phyloP scores from a whole-genome alignment of 2,888 invertebrate species.

The Torymus tubicola region DNA sequence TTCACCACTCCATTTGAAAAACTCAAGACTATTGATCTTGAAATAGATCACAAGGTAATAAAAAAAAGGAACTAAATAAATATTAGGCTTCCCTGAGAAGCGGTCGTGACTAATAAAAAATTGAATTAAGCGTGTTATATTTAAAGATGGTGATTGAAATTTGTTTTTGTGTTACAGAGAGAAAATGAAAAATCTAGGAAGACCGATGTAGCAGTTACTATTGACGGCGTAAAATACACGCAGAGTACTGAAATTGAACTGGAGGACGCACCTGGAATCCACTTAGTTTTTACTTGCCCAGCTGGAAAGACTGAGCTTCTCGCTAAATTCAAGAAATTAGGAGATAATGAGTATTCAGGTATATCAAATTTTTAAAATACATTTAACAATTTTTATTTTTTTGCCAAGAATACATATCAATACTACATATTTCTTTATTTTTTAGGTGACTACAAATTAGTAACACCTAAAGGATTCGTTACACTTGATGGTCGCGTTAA shows the following conservation, averaged over 20 bases:
- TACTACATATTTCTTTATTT: constrained; percentile 25
- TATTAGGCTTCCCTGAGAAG: too few relatives aligned
- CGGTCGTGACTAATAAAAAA: too few relatives aligned
- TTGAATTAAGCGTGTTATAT: background rate
- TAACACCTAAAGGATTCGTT: constrained; percentile 75
- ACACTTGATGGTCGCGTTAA: constrained; percentile 77
- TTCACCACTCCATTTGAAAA: constrained; percentile 68
- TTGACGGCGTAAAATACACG: constrained; percentile 80
- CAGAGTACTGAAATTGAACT: constrained; percentile 78
- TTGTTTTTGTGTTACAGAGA: constrained; percentile 59
- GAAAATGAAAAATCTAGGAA: constrained; percentile 64
- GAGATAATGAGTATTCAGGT: constrained; percentile 80
- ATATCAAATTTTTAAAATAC: constrained; percentile 59
- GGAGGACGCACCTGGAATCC: constrained; percentile 79
- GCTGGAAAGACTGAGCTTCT: constrained; percentile 75
- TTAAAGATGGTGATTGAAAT: constrained; percentile 9
- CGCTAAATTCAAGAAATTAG: constrained; percentile 76
- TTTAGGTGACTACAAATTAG: constrained; percentile 67
- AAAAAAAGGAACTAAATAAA: background rate
- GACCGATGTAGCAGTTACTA: constrained; percentile 76
- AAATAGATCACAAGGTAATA: constrained; percentile 70
- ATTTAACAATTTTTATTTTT: constrained; percentile 20
- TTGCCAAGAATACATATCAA: background rate
- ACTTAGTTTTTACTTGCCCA: constrained; percentile 77
- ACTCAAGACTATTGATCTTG: constrained; percentile 67